phyloP scores from a whole-genome alignment of 2,797 vertebrate species.

The Acanthornis magna region DNA sequence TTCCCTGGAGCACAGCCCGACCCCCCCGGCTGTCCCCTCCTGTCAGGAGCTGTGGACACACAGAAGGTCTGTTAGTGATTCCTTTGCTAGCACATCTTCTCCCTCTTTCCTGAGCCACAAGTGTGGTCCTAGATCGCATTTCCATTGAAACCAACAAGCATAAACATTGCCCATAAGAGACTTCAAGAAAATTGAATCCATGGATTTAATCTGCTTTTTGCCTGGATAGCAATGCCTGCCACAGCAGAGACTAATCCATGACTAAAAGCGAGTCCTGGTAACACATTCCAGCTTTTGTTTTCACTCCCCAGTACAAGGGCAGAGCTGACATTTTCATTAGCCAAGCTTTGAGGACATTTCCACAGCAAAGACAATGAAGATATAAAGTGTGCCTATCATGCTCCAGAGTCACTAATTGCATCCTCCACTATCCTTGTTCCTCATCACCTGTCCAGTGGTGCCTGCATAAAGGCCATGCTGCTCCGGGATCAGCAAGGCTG shows the following conservation, averaged over 20 bases:
- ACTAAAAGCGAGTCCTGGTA: not conserved
- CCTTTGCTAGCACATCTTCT: not conserved
- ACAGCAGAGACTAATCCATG: not conserved
- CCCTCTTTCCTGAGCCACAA: not conserved
- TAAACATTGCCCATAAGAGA: not conserved
- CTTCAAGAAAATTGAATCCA: not conserved
- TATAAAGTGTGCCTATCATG: not conserved
- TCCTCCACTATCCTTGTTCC: accelerated
- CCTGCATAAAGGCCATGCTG: not conserved
- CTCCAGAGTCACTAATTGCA: not conserved
- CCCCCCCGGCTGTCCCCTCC: not conserved
- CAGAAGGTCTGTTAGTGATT: not conserved
- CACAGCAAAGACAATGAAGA: not conserved
- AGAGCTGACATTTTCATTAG: not conserved
- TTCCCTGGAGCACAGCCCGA: accelerated
- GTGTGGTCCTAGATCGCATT: not conserved
- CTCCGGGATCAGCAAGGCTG: not conserved
- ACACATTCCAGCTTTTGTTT: not conserved
- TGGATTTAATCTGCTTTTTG: not conserved
- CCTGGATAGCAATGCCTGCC: not conserved
- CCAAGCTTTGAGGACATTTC: not conserved
- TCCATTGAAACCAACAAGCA: not conserved
- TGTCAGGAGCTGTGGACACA: not conserved
- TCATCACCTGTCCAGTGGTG: not conserved
- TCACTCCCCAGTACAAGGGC: not conserved